Evolutionary conservation across 2,888 invertebrate species (phyloP), one percentile per base, ranked within the genome.

Genomic region (Cyclophora albipunctata): DNA sequence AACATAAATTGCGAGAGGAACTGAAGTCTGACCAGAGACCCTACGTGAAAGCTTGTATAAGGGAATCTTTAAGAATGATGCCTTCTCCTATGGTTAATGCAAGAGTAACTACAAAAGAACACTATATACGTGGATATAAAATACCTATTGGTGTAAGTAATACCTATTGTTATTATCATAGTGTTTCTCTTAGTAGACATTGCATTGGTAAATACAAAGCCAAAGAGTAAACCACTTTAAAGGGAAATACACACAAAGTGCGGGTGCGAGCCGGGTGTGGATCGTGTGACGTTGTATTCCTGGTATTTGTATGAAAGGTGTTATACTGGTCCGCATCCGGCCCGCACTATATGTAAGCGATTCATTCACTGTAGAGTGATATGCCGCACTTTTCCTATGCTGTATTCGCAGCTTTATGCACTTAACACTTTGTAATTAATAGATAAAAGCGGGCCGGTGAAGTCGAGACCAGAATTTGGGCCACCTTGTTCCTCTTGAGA

Each of bases 41-140:
- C 37, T 95, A 93, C 64, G 68, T 95, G 34, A 91, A 90, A 54
- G 94, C 93, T 0, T 93, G 93, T 60, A 88, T 95, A 34, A 95
- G 94, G 68, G 94, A 95, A 74, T 85, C 91, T 0, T 69, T 93
- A 52, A 87, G 94, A 61, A 57, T 92, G 7, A 83, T 89, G 60
- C 92, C 92, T 0, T 89, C 92, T 1, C 87, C 90, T 0, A 71
- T 89, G n/a, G 92, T 90, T 0, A 91, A 89, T 55, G 61, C 90
- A 7, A 84, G 93, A 50, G 74, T 74, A 50, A 79, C 90, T 47
- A 71, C 74, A 0, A 81, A 85, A 37, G 91, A 93, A 52, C 81
- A 91, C 4, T 83, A 90, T 6, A 65, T 94, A 0, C 81, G 89
- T 7, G 92, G 91, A 3, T 94, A 92, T 65, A 71, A 73, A 51